These are phyloP conservation scores for Aplidium turbinatum DNA, from an alignment of 23 tunicate species.

Conservation along the genomic window DNA sequence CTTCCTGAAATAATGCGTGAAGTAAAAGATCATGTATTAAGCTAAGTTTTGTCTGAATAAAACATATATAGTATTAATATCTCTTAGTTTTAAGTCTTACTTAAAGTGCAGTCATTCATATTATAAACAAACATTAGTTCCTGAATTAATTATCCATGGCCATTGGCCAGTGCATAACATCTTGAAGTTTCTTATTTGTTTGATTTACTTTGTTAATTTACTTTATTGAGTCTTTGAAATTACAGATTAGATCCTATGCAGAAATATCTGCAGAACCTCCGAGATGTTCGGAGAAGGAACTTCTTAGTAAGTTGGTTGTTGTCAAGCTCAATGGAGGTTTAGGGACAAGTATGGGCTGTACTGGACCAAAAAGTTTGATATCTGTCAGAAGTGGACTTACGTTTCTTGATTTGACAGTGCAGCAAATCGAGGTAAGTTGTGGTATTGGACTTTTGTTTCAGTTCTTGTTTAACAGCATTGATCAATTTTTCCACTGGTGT, in stretches of 20 bases:
- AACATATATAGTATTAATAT: too few species aligned
- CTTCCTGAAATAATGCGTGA: too few species aligned
- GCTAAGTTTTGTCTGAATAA: too few species aligned
- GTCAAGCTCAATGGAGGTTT: slow-evolving; percentile 96
- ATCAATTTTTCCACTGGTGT: too few species aligned
- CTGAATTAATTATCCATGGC: too few species aligned
- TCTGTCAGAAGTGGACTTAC: slow-evolving; percentile 92
- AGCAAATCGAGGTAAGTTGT: slow-evolving; percentile 79
- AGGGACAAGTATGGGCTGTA: slow-evolving; percentile 97
- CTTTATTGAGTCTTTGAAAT: neutral
- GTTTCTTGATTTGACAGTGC: slow-evolving; percentile 95
- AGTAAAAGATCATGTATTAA: too few species aligned
- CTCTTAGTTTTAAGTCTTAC: too few species aligned
- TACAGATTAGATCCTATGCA: slow-evolving; percentile 56
- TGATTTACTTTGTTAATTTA: neutral
- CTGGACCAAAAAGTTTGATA: slow-evolving; percentile 93
- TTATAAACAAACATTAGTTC: too few species aligned
- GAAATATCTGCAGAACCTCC: slow-evolving; percentile 30
- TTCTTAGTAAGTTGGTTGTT: slow-evolving; percentile 85
- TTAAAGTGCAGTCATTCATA: too few species aligned
- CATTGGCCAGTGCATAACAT: too few species aligned
- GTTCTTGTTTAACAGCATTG: too few species aligned
- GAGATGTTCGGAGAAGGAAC: slow-evolving; percentile 48
- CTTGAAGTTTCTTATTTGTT: neutral
- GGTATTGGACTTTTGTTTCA: too few species aligned